Evolutionary conservation across 2,113 vertebrate genomes (phyloP).

Genomic region (Nyctibius bracteatus): DNA sequence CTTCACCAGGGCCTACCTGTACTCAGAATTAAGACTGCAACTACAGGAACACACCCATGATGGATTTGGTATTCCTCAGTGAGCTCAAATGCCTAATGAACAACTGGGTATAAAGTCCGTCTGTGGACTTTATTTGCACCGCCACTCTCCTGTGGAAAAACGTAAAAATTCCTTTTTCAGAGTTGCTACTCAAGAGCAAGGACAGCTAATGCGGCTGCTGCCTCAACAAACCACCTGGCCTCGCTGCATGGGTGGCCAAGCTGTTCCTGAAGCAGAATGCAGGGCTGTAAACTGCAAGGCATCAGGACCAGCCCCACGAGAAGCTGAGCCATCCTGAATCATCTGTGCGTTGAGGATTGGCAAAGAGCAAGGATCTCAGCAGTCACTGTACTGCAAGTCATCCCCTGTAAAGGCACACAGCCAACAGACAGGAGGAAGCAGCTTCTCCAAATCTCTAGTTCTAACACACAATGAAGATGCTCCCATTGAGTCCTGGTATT

Average conservation of each 20-base stretch:
- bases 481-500: neutral
- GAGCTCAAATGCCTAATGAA: neutral
- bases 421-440: neutral
- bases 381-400: neutral
- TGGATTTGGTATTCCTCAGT: neutral
- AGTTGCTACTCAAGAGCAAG: neutral
- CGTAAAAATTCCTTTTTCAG: neutral
- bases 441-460: neutral
- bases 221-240: neutral
- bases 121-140: neutral
- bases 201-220: neutral
- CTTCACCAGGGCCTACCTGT: neutral
- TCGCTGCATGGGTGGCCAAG: neutral
- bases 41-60: neutral
- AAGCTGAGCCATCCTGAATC: neutral
- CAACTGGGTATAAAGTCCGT: neutral
- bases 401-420: neutral
- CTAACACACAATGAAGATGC: neutral
- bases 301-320: neutral
- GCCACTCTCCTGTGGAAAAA: neutral
- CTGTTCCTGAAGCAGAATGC: neutral
- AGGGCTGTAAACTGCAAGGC: neutral
- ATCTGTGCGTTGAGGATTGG: accelerated
- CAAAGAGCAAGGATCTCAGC: neutral
- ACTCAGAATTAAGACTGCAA: neutral